Percentiles rank a stretch among this genome's conserved stretches.
phyloP scores from a whole-genome alignment of 1,140 invertebrate genomes.

The fruit fly (Drosophila melanogaster) region Release_6_plus_ISO1_MT NC_004354.4:1718001-1718500 shows the following conservation, averaged over 20 bases:
- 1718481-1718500: neutral
- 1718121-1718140: constrained; percentile 84
- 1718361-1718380: constrained; percentile 60
- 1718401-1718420: constrained; percentile 19
- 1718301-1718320: constrained; percentile 33
- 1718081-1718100: constrained; percentile 83
- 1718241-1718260: constrained; percentile 21
- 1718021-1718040: constrained; percentile 1
- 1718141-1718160: constrained; percentile 81
- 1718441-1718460: neutral
- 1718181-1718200: constrained; percentile 45
- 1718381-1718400: neutral
- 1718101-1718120: constrained; percentile 84
- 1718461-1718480: neutral
- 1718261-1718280: neutral
- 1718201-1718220: constrained; percentile 6
- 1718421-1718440: constrained; percentile 46
- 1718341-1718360: constrained; percentile 73
- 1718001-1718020: neutral
- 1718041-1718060: neutral
- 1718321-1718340: constrained; percentile 75
- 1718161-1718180: constrained; percentile 32
- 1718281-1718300: constrained; percentile 23
- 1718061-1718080: constrained; percentile 41
- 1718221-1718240: constrained; percentile 63